Conservation (phyloP, 1,140 invertebrate species). For the Coptotermes formosanus region DNA sequence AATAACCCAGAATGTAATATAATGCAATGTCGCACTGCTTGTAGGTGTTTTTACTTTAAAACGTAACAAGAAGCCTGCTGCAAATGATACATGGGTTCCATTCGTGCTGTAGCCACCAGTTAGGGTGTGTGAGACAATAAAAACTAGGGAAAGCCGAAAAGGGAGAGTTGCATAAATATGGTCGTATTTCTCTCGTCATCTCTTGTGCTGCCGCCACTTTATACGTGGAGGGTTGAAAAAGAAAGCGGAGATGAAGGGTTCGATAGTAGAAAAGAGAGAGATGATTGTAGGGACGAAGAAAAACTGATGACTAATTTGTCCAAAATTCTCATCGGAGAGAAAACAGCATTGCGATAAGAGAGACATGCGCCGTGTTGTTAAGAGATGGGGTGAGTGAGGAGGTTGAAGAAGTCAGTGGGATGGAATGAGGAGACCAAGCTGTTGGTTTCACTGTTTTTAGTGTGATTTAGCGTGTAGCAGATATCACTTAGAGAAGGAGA, state of each 20-base stretch:
- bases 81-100: slow-evolving; percentile 22
- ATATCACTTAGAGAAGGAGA: slow-evolving; percentile 23
- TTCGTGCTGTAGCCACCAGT: slow-evolving; percentile 2
- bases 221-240: background rate
- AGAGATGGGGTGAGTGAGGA: background rate
- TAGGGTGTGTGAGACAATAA: slow-evolving; percentile 16
- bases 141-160: slow-evolving; percentile 21
- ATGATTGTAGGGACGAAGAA: slow-evolving; percentile 1
- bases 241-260: background rate
- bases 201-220: background rate
- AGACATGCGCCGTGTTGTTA: slow-evolving; percentile 21
- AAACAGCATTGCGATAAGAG: slow-evolving; percentile 11
- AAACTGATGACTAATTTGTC: slow-evolving; percentile 30
- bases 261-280: slow-evolving; percentile 13
- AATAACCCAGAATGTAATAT: background rate
- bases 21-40: background rate
- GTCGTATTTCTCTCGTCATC: slow-evolving; percentile 24
- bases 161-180: slow-evolving; percentile 27
- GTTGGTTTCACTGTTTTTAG: slow-evolving; percentile 19
- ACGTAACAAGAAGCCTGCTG: slow-evolving; percentile 21
- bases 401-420: background rate
- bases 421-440: slow-evolving; percentile 16
- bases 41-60: slow-evolving; percentile 20
- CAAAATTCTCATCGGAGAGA: slow-evolving; percentile 24
- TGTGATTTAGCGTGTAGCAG: slow-evolving; percentile 21